These are phyloP conservation scores for Paragorgia papillata DNA, from an alignment of 92 coral and sea anemone genomes.

Conservation along the genomic window DNA sequence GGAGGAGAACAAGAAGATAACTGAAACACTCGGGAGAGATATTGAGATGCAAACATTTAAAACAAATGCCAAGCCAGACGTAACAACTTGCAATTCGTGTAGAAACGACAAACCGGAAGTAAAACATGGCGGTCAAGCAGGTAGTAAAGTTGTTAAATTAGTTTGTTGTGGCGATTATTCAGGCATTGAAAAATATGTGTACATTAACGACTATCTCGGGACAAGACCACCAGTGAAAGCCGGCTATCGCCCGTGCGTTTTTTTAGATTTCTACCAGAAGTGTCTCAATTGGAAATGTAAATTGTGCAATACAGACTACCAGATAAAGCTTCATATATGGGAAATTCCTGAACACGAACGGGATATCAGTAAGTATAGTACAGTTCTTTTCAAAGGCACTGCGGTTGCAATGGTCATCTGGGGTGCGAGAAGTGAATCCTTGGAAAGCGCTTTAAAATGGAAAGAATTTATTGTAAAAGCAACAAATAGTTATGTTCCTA, in stretches of 20 bases:
- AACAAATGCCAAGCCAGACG: constrained; percentile 32
- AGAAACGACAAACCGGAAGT: neutral
- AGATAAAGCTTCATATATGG: constrained; percentile 60
- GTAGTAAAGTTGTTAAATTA: constrained; percentile 46
- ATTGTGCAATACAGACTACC: constrained; percentile 17
- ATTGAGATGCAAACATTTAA: constrained; percentile 46
- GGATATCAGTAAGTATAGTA: constrained; percentile 22
- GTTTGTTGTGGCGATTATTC: constrained; percentile 66
- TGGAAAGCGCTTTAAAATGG: constrained; percentile 61
- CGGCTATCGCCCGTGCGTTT: no score
- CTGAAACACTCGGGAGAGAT: constrained; percentile 39
- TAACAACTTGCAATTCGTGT: neutral
- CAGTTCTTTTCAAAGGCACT: constrained; percentile 35
- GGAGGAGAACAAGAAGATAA: constrained; percentile 32
- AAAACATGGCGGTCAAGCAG: neutral
- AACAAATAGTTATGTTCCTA: constrained; percentile 22
- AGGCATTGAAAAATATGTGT: constrained; percentile 55
- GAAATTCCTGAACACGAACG: constrained; percentile 65
- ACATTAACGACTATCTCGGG: constrained; percentile 64
- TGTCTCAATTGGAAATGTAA: constrained; percentile 38
- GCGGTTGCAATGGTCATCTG: constrained; percentile 65
- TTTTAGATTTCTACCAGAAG: constrained; percentile 48
- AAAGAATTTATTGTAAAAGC: constrained; percentile 47
- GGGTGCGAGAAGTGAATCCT: constrained; percentile 60
- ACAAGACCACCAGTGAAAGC: no score